Evolutionary conservation across 2,113 vertebrate species (phyloP), one percentile per base, ranked within the genome.

Genomic region (Recurvirostra avosetta): DNA sequence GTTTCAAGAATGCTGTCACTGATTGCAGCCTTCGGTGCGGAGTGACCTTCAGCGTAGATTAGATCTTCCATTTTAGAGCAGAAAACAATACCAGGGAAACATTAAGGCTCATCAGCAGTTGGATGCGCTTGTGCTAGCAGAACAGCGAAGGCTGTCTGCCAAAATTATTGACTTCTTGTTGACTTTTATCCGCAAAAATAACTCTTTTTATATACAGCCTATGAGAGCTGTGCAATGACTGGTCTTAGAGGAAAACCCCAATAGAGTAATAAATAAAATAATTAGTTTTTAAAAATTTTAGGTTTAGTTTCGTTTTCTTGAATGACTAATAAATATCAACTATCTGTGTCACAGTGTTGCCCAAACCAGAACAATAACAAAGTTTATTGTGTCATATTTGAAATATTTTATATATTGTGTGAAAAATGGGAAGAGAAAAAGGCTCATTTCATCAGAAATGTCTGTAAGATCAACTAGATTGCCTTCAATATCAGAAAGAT

Each of bases 31-130:
- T 58, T 92, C 3, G 18, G 86, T 67, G 91, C 5, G 47, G 56
- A 32, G 56, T 96, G 96, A 91, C 95, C 94, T 96, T 96, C 96
- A 92, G 70, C 40, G 2, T 16, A 71, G 81, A 96, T 94, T 89
- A 95, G 74, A 85, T 95, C 96, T 96, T 81, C 87, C 77, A 78
- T 95, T 96, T 96, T 91, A 72, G 49, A 74, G 80, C 90, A 91
- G 84, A 92, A 96, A 93, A 92, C 86, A 94, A 32, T 93, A 89
- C 84, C 86, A 78, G 84, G 90, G 84, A 75, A 78, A n/a, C 94
- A 90, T 91, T 92, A 89, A 85, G 77, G 93, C 85, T 95, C 93
- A 92, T 89, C 96, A 92, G 91, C 73, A 90, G 89, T 15, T 95
- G 90, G 89, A 95, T 94, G 81, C 30, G 32, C 86, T 92, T 89